Base-by-base conservation (phyloP, 2,113 vertebrate species). In the Perca fluviatilis region DNA sequence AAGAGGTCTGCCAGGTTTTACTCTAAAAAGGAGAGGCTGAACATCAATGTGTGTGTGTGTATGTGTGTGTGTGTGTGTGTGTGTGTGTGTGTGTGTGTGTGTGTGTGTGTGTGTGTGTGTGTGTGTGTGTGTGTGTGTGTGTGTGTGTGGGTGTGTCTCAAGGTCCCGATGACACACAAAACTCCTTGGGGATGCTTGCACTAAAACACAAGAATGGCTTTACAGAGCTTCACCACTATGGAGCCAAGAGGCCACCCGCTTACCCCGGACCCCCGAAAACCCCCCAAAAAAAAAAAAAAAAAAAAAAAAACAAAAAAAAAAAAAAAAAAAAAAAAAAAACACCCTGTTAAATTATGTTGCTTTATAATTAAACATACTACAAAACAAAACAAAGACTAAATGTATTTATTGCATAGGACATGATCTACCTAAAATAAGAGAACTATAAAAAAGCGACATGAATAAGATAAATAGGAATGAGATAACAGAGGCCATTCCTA, bases 161-260 rank as follows among this genome's bases (percentile, higher is more conserved):
- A 87, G 80, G 84, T 81, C 80, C 82, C 6, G 79, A 66, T 66
- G 85, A 89, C 61, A 89, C 83, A 75, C 60, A 71, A 69, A 80
- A 62, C 83, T 80, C 85, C 74, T 67, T 33, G 13, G 79, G 53
- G 84, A 88, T 33, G 80, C 62, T 76, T 4, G 15, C 47, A 16
- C 69, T 80, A 30, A 69, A 87, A 43, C 51, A 33, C 50, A 25
- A 43, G 36, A 76, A 56, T 63, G 76, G 78, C 30, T 76, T 70
- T 56, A 47, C 57, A 58, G 68, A 63, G 79, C 51, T 53, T 77
- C 71, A 73, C 77, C 77, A 69, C 27, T 82, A 27, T 53, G 76
- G 70, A 72, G 13, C 67, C 10, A 16, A 27, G 60, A 30, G 75
- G 54, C 5, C 63, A 51, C 81, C 74, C 72, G 51, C 84, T 66